phyloP scores from a whole-genome alignment of 2,113 vertebrate species.

The Otus sunia region DNA sequence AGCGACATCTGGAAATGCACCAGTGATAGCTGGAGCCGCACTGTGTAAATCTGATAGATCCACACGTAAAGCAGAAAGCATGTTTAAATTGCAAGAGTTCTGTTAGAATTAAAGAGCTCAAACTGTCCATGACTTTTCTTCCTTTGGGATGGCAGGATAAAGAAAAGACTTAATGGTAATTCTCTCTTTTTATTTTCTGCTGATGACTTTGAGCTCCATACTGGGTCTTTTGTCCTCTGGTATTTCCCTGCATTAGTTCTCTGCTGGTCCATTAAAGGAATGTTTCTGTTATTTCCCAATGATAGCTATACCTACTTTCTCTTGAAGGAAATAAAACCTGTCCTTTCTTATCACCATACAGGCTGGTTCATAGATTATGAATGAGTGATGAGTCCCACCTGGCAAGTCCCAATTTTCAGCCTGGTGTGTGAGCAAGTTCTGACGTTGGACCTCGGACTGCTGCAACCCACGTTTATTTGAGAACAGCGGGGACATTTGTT shows the following conservation, averaged over 20 bases:
- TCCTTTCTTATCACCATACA: background rate
- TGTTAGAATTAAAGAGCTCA: background rate
- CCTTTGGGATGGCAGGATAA: background rate
- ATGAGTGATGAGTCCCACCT: background rate
- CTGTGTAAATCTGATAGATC: background rate
- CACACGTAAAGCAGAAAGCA: background rate
- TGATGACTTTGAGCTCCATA: background rate
- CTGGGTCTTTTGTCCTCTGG: background rate
- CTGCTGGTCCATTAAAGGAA: background rate
- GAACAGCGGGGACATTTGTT: background rate
- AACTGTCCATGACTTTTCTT: background rate
- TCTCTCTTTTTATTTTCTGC: background rate
- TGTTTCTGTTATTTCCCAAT: background rate
- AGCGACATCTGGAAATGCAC: background rate
- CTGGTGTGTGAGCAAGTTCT: background rate
- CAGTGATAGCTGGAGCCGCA: background rate
- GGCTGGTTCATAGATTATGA: background rate
- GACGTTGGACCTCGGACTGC: rapidly evolving
- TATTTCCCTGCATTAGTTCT: background rate
- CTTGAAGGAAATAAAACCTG: background rate
- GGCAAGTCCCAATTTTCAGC: background rate
- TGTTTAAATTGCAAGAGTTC: background rate
- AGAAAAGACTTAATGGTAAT: background rate
- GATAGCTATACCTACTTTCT: background rate
- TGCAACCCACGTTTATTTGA: background rate